Evolutionary conservation across 1,140 invertebrate genomes (phyloP), one percentile per base, ranked within the genome.

Genomic region (Araneus ventricosus): DNA sequence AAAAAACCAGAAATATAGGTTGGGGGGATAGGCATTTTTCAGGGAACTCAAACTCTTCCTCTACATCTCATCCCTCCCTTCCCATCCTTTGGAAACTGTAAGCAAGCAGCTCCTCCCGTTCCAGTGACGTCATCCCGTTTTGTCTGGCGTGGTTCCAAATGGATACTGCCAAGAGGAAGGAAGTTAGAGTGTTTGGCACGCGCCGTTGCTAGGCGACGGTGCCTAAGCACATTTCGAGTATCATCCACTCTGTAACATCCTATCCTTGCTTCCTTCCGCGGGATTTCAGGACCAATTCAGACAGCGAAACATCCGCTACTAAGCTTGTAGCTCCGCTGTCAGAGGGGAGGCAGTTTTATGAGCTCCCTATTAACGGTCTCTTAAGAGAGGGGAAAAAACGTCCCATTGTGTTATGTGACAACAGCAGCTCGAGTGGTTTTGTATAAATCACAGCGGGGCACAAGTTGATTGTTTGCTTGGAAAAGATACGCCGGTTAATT

Each of bases 121-220:
- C 5, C 80, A 10, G 10, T 61, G 84, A 86, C 84, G 84, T 86
- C 84, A 86, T 5, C 4, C 4, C 5, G 80, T 84, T 84, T 86
- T 86, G 84, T 86, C 84, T 86, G 84, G 84, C 84, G 84, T n/a
- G 84, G 24, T 37, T 86, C 84, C 84, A 86, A 82, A 82, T 82
- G 80, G 80, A 82, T 82, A 82, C 80, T 82, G 39, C 80, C 80
- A n/a, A 52, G 39, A 41, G 84, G 30, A 37, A 86, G 82, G 82
- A 85, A 85, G 82, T 85, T n/a, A n/a, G n/a, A n/a, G n/a, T 86
- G 84, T 86, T 86, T 86, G 84, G 45, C 84, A 86, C 84, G 52
- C 52, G 84, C 84, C 84, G 84, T 86, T 86, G 52, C 84, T 86
- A 86, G 84, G 84, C 84, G 59, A 86, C 70, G 17, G 22, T 61